Conservation (phyloP, 2,113 vertebrate genomes). For the Labeo catla region DNA sequence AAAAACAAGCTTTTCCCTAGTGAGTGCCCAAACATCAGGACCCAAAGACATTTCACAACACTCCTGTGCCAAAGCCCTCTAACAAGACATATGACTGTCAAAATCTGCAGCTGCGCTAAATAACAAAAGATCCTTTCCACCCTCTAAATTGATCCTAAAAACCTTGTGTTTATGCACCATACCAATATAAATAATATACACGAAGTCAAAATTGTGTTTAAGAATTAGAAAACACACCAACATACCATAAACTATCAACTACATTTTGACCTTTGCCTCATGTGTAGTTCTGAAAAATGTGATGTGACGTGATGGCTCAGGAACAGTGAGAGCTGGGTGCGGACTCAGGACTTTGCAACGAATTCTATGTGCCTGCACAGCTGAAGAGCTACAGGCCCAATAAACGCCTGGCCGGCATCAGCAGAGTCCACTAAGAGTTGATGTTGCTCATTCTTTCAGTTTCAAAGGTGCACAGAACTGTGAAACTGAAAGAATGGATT, state of each 20-base stretch:
- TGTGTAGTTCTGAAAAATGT: neutral
- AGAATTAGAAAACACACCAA: neutral
- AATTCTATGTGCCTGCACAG: neutral
- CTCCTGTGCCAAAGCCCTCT: neutral
- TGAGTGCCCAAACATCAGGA: neutral
- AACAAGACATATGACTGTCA: neutral
- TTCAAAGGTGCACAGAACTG: neutral
- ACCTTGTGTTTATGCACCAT: neutral
- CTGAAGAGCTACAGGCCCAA: neutral
- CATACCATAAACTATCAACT: neutral
- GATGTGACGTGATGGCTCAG: neutral
- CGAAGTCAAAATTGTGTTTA: neutral
- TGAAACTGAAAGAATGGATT: neutral
- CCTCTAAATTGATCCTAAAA: neutral
- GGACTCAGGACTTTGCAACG: neutral
- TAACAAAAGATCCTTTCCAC: neutral
- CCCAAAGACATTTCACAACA: neutral
- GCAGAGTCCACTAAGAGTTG: constrained; percentile 9
- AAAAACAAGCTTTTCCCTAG: constrained; percentile 17
- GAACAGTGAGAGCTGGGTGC: neutral
- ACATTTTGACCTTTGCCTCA: neutral
- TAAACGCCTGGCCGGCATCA: neutral
- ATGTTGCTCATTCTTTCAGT: neutral
- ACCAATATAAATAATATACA: neutral
- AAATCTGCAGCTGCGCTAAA: neutral